Conservation (phyloP, 2,888 invertebrate species). For the Alentia gelatinosa region DNA sequence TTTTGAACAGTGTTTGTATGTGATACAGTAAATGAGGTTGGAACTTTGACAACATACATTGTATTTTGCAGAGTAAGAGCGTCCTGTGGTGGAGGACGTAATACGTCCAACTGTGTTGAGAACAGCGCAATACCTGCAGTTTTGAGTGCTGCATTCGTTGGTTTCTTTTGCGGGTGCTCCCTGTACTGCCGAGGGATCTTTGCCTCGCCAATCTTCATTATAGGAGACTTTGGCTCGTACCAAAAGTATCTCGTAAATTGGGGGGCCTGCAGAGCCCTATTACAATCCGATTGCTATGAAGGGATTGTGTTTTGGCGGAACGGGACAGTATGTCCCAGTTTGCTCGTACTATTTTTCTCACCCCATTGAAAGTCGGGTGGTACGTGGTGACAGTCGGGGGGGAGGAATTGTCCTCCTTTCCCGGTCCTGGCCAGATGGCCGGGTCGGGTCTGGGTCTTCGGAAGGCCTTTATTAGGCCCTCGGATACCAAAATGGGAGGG, state of each 20-base stretch:
- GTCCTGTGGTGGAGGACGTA: not conserved
- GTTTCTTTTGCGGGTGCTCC: not conserved
- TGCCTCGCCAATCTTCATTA: not conserved
- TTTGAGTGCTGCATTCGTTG: not conserved
- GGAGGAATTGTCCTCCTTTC: not conserved
- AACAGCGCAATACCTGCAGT: not conserved
- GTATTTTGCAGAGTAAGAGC: not conserved
- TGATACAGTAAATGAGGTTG: not conserved
- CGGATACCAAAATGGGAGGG: not conserved
- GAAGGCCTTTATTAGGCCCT: not conserved
- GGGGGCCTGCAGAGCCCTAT: not conserved
- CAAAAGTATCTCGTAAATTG: not conserved
- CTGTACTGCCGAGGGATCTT: not conserved
- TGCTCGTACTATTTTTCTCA: not conserved
- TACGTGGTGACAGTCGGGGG: not conserved
- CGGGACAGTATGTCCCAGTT: not conserved
- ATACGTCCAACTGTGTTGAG: not conserved
- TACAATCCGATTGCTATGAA: not conserved
- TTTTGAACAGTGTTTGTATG: not conserved
- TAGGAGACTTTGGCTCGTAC: not conserved
- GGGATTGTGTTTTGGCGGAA: not conserved
- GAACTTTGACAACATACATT: not conserved
- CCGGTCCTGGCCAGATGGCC: not conserved
- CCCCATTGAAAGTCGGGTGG: not conserved
- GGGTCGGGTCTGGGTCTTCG: not conserved